Evolutionary conservation across 2,888 invertebrate genomes (phyloP).

Genomic region (Carpatolechia fugitivella): DNA sequence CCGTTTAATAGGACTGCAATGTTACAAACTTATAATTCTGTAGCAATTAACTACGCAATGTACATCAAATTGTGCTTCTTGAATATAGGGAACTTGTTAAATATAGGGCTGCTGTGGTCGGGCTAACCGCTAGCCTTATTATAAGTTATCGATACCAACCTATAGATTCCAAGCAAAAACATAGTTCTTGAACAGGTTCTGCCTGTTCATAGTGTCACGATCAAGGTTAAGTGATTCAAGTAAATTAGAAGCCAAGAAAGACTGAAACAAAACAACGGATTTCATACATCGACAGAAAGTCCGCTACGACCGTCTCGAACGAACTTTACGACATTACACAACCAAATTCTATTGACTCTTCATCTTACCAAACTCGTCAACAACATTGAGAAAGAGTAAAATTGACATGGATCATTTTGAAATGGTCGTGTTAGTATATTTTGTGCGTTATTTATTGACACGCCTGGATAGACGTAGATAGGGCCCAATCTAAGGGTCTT

Average conservation of each 20-base stretch:
- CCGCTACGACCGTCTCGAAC: background rate
- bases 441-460: slow-evolving; percentile 3
- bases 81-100: too few species aligned
- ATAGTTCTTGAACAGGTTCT: background rate
- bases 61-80: too few species aligned
- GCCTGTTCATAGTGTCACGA: background rate
- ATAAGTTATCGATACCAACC: too few species aligned
- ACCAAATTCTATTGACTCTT: background rate
- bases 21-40: too few species aligned
- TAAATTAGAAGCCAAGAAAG: background rate
- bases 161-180: background rate
- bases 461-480: background rate
- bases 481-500: background rate
- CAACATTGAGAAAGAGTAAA: background rate
- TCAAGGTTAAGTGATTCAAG: background rate
- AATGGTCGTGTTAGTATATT: background rate
- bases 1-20: too few species aligned
- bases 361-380: background rate
- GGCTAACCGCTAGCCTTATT: too few species aligned
- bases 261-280: background rate
- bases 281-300: background rate
- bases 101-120: too few species aligned
- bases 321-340: background rate
- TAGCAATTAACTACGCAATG: too few species aligned
- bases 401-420: background rate